These are phyloP conservation scores for Achatina immaculata DNA, from an alignment of 1,140 invertebrate species.

Conservation along the genomic window DNA sequence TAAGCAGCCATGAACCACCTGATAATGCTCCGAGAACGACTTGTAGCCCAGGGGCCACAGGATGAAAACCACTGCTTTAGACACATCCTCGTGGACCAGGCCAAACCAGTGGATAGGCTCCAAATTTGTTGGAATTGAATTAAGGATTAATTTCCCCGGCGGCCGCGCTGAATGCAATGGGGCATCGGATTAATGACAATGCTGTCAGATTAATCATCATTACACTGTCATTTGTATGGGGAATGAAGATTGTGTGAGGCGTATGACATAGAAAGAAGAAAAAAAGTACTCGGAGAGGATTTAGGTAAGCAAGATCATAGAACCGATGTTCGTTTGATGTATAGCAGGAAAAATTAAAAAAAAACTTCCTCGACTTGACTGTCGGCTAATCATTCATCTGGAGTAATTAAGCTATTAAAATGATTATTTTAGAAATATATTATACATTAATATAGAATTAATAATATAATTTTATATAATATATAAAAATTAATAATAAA, in stretches of 20 bases:
- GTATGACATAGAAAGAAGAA: neutral
- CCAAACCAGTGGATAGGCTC: neutral
- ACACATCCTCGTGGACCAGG: conserved; percentile 9
- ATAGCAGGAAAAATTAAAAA: too few species aligned
- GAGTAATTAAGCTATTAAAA: too few species aligned
- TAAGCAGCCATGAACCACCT: too few species aligned
- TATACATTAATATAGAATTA: too few species aligned
- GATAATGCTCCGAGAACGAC: too few species aligned
- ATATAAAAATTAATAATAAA: too few species aligned
- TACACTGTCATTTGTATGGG: conserved; percentile 17
- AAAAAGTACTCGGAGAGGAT: neutral
- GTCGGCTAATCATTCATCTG: too few species aligned
- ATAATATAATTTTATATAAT: too few species aligned
- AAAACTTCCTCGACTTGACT: too few species aligned
- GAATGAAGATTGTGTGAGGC: neutral
- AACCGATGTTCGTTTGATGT: neutral
- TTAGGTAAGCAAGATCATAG: neutral
- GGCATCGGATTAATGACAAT: conserved; percentile 23
- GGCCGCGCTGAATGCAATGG: conserved; percentile 13
- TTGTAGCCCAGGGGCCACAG: too few species aligned
- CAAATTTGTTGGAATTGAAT: conserved; percentile 39
- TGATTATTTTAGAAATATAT: too few species aligned
- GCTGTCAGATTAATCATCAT: conserved; percentile 39
- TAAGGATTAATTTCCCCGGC: conserved; percentile 37
- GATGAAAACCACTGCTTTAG: too few species aligned